Conservation (phyloP, 2,113 vertebrate genomes). For the Bungarus multicinctus region DNA sequence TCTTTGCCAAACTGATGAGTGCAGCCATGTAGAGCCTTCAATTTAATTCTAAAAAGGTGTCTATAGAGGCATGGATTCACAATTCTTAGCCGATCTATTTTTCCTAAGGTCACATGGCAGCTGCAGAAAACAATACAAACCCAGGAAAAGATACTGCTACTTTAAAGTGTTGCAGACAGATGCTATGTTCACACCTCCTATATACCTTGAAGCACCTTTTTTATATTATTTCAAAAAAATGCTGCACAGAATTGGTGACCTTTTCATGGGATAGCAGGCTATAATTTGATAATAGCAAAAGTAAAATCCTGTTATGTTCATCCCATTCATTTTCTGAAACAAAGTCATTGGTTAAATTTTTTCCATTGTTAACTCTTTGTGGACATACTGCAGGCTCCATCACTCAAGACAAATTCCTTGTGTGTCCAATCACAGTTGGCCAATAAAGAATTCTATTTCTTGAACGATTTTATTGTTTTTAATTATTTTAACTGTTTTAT, state of each 20-base stretch:
- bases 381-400: neutral
- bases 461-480: neutral
- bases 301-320: neutral
- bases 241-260: neutral
- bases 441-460: neutral
- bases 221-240: neutral
- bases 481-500: neutral
- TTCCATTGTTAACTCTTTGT: neutral
- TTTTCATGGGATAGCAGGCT: neutral
- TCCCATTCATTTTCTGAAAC: neutral
- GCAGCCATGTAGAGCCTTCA: neutral
- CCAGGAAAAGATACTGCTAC: neutral
- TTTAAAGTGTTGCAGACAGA: neutral
- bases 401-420: neutral
- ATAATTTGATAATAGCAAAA: neutral
- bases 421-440: too few species aligned
- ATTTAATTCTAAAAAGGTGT: neutral
- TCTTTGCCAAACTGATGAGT: neutral
- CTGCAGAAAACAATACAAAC: neutral
- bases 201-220: neutral
- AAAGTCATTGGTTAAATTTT: neutral
- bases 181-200: neutral
- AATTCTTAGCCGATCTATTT: neutral
- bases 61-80: neutral
- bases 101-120: neutral